A percentile compares a stretch with the other conserved stretches of the same genome.
phyloP scores from a whole-genome alignment of 1,140 invertebrate species.

The Antheraea mylitta region DNA sequence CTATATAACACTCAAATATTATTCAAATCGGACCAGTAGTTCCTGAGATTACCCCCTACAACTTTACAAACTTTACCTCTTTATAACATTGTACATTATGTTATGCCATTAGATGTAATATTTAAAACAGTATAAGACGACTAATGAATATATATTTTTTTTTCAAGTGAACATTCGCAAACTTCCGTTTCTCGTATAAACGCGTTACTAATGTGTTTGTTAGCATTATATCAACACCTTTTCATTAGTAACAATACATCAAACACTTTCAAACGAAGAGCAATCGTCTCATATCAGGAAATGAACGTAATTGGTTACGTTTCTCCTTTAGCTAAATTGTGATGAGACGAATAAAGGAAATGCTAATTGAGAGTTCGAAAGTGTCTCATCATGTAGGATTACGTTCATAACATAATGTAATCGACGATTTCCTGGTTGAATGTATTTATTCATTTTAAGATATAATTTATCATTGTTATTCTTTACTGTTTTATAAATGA shows the following conservation, averaged over 20 bases:
- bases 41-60: no score
- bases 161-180: neutral
- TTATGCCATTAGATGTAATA: no score
- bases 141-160: no score
- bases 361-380: neutral
- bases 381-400: neutral
- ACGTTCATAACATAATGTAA: neutral
- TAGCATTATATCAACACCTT: slow-evolving; percentile 17
- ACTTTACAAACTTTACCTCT: no score
- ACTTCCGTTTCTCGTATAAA: slow-evolving; percentile 4
- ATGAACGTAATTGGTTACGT: slow-evolving; percentile 4
- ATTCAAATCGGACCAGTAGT: no score
- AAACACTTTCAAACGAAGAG: slow-evolving; percentile 20
- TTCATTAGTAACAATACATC: slow-evolving; percentile 10
- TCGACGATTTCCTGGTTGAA: neutral
- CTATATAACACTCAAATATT: no score
- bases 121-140: no score
- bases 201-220: neutral
- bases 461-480: neutral
- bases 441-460: no score
- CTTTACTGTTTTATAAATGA: neutral
- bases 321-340: neutral
- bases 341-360: neutral
- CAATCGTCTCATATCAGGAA: slow-evolving; percentile 15
- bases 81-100: no score